Evolutionary conservation across 1,140 invertebrate species (phyloP).

Genomic region (Plectus sambesii): DNA sequence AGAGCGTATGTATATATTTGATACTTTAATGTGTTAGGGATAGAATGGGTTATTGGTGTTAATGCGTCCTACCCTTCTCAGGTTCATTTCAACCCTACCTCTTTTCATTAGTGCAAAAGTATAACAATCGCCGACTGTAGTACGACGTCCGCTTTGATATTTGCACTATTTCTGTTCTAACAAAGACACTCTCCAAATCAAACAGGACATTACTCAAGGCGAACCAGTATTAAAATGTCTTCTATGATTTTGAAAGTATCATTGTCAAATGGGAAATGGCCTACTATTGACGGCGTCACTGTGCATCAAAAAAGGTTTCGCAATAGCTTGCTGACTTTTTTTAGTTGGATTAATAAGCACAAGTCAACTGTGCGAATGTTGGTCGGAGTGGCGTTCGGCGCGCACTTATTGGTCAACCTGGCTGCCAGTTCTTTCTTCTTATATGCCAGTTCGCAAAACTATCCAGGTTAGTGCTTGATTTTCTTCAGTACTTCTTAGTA

Average conservation of each 20-base stretch:
- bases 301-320: background rate
- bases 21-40: slow-evolving; percentile 5
- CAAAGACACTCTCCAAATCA: too few relatives aligned
- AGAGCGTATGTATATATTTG: slow-evolving; percentile 61
- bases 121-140: too few relatives aligned
- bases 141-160: too few relatives aligned
- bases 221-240: background rate
- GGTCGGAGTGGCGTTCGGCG: slow-evolving; percentile 15
- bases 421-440: slow-evolving; percentile 65
- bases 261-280: background rate
- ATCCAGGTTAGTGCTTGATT: slow-evolving; percentile 80
- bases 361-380: slow-evolving; percentile 24
- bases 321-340: background rate
- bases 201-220: too few relatives aligned
- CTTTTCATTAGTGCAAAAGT: background rate
- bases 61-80: slow-evolving; percentile 57
- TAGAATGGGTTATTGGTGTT: slow-evolving; percentile 54
- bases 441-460: slow-evolving; percentile 74
- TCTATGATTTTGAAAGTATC: background rate
- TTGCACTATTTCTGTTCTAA: too few relatives aligned
- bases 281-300: background rate
- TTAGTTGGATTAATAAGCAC: slow-evolving; percentile 26
- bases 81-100: slow-evolving; percentile 5
- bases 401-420: slow-evolving; percentile 65
- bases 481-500: too few relatives aligned